phyloP scores from a whole-genome alignment of 2,888 invertebrate species.

The Melangyna quadrimaculata region DNA sequence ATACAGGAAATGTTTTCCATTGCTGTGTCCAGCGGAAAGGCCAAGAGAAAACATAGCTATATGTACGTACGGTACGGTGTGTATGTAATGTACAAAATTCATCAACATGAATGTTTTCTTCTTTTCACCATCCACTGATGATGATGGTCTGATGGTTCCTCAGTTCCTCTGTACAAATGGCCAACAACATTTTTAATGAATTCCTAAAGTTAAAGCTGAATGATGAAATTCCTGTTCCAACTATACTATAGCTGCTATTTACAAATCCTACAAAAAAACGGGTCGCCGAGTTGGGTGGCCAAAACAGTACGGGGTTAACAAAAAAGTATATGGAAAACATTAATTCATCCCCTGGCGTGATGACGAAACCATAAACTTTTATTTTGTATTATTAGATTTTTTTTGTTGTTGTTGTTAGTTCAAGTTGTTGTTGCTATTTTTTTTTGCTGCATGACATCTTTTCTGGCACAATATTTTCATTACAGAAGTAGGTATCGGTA shows the following conservation, averaged over 20 bases:
- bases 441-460: constrained; percentile 51
- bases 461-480: constrained; percentile 56
- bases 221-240: constrained; percentile 50
- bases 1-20: constrained; percentile 70
- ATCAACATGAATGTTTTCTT: constrained; percentile 33
- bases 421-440: constrained; percentile 6
- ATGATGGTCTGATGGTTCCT: not conserved
- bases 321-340: constrained; percentile 58
- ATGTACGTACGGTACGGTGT: too few relatives aligned
- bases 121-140: not conserved
- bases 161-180: constrained; percentile 3
- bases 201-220: constrained; percentile 69
- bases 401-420: constrained; percentile 7
- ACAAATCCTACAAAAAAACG: not conserved
- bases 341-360: constrained; percentile 72
- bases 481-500: not conserved
- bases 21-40: constrained; percentile 59
- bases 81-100: constrained; percentile 37
- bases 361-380: constrained; percentile 70
- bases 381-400: constrained; percentile 51
- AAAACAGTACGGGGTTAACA: constrained; percentile 28
- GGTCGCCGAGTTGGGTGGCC: constrained; percentile 12
- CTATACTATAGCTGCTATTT: constrained; percentile 14
- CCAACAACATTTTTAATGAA: constrained; percentile 60
- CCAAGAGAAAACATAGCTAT: too few relatives aligned